Base-by-base conservation (phyloP, 1,140 invertebrate species). In the Danaus melanippus region DNA sequence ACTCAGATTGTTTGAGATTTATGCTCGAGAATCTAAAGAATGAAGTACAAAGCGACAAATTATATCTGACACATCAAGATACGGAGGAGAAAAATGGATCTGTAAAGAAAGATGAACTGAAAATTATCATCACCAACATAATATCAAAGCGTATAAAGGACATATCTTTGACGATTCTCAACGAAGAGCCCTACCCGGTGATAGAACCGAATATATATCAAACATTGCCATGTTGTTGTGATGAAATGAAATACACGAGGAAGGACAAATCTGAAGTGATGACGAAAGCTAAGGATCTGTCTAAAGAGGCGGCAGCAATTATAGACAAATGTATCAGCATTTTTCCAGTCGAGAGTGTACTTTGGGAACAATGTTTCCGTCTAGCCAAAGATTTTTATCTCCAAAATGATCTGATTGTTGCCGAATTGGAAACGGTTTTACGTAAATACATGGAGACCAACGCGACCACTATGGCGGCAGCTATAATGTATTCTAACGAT, bases 401-500 rank as follows among this genome's bases (percentile, higher is more conserved):
- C 7, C 69, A 79, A n/a, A 82, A 86, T 44, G 58, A 76, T 64
- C 62, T 86, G 53, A 67, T 60, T 12, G 65, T 78, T 39, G 55
- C 62, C 0, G 76, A 83, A 44, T 62, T 84, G 48, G 84, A 86
- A 62, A 50, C 51, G 1, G 76, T 86, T 10, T 68, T 86, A 41
- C 55, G 67, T 9, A 84, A 84, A 59, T 86, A 79, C 50, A 83
- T 84, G 84, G 76, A 82, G 58, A 63, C 60, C 7, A 74, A 86
- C 50, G 70, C 79, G 0, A 71, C 73, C 3, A 79, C 79, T 0
- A 82, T 84, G 79, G 81, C 79, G 0, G 74, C 74, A 0, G 81
- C 84, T 17, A 76, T 86, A 7, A 76, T 84, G 80, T 84, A 74
- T 50, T 84, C 81, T 0, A 79, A 76, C 17, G 84, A 86, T 64